Base-by-base conservation (phyloP, 2,113 vertebrate genomes). In the Macaca nemestrina region DNA sequence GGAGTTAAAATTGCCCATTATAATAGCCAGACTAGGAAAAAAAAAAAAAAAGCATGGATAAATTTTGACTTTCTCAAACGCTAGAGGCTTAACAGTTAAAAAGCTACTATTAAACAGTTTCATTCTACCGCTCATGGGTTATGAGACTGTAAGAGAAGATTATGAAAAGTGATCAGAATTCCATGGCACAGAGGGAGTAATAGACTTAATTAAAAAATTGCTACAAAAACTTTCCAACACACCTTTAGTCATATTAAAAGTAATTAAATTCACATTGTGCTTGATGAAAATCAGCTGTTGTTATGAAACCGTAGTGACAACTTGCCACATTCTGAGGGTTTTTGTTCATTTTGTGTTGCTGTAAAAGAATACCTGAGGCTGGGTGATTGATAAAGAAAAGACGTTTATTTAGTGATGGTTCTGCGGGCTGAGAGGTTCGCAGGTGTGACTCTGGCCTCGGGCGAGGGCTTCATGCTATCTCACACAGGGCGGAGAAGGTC, bases 51-150 rank as follows among this genome's bases (percentile, higher is more conserved):
- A 3, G 23, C 57, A 67, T 16, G 32, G 32, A 13, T 8, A 20
- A 38, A 25, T 1, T 23, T 1, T 2, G 16, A 14, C 17, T 12
- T 8, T 38, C 57, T n/a, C 10, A 0, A 20, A 70, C 0, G 14
- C 25, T 14, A 8, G 11, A 80, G 17, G 6, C 8, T 45, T 38
- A 38, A 22, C 38, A 0, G 50, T 43, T 16, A n/a, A n/a, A 59
- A 83, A 64, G 35, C 52, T 55, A 10, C 70, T 2, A 12, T 18
- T 32, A 38, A 32, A 12, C 10, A 35, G 23, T 2, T 55, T 78
- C 18, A 5, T 27, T 67, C 30, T 27, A 6, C 11, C 18, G 14
- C 2, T 8, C 55, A 4, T 2, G 38, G 52, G 75, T 81, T 40
- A 13, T 6, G 13, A 38, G 9, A 16, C 14, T 38, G 3, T 2